Base-by-base conservation (phyloP, 2,113 vertebrate species). In the Mixornis gularis region DNA sequence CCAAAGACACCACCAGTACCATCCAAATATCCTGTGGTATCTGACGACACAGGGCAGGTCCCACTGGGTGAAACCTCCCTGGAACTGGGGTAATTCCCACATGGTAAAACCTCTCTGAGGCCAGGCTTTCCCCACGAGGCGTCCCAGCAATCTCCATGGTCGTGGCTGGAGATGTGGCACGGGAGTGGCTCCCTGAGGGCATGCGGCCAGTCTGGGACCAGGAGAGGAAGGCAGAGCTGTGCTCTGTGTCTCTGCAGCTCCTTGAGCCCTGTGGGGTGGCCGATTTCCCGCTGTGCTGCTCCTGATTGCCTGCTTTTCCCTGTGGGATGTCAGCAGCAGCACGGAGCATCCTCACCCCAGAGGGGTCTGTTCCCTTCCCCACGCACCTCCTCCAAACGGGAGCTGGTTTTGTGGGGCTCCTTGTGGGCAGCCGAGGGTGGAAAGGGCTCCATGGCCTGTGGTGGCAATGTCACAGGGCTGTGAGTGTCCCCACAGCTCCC, bases 321-420 rank as follows among this genome's bases (percentile, higher is more conserved):
- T 5, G 20, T 0, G 9, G 58, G 27, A 3, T 8, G 30, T 9
- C 8, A 1, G 8, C 51, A 14, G 56, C 46, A 52, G 0, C 62
- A 3, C 30, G 34, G 41, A 53, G 68, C 84, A 52, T 32, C 68
- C 68, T 64, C 68, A 12, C 36, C 8, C 22, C 26, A 0, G 7
- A 13, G 52, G 1, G 3, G 1, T n/a, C 8, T 4, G 4, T 12
- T 21, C 1, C 0, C 49, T 14, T 44, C 69, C 36, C 36, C 59
- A 6, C 3, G 0, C 8, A 55, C 49, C 34, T 68, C 4, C 0
- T 21, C 87, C 9, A 7, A 53, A 8, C 0, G 0, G 46, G 27
- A 73, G 6, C 17, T 0, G 3, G 9, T 13, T 74, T 58, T 40
- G 22, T 20, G 66, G 18, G 29, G 48, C 38, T 41, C n/a, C 44